Evolutionary conservation across 2,797 vertebrate genomes (phyloP), one percentile per base, ranked within the genome.

Genomic region (Hippocampus kuda): DNA sequence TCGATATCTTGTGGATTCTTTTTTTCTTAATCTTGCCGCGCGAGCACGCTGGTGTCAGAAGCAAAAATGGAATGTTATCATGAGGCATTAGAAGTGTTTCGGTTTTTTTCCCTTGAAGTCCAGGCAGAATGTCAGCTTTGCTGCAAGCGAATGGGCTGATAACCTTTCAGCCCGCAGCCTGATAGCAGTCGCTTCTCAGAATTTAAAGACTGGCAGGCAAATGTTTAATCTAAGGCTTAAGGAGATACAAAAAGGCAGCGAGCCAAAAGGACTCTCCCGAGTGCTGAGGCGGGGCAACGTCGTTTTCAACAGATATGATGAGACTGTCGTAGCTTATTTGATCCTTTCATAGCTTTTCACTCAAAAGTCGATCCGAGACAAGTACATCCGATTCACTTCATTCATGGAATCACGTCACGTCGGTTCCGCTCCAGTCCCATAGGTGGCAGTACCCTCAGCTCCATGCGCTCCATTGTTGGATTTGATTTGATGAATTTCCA

Each of bases 51-150:
- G 6, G 34, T 41, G 34, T 12, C 60, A 41, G 60, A 1, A 15
- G 34, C 22, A 13, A 26, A 64, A 24, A 46, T 26, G 62, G 41
- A 64, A 46, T 2, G 34, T 64, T 64, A 44, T 64, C 22, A 26
- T 3, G 22, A 24, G 12, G 22, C 13, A n/a, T 64, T 64, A 64
- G 41, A 64, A 64, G 62, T 24, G 41, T 64, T 44, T 38, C 34
- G 34, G 1, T 38, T 38, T 34, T 34, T 34, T 34, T 7, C 34
- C 34, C 34, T 7, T 24, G 26, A 44, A 44, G 41, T 3, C 12
- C 62, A 44, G 60, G 41, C 62, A 64, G 41, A 42, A 64, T 46
- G 62, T 57, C 56, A 57, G 27, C 24, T 27, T 57, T 15, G 56
- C 26, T 26, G 56, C 56, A 3, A 15, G 41, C 2, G 41, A 12